These are phyloP conservation scores for Chamaea fasciata DNA, from an alignment of 2,113 vertebrate genomes.

Conservation along the genomic window DNA sequence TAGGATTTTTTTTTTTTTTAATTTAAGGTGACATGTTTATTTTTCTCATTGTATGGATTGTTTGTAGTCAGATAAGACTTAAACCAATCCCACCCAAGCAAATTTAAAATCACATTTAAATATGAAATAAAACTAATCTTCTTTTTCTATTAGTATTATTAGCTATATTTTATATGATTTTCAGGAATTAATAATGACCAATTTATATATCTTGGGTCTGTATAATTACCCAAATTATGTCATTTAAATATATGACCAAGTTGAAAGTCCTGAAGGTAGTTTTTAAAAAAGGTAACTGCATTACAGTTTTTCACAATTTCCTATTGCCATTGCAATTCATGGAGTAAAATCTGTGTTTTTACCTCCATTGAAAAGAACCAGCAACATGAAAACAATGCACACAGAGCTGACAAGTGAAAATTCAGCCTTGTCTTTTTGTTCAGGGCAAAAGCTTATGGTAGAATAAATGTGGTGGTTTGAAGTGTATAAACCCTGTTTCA, in stretches of 20 bases:
- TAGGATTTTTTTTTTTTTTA: neutral
- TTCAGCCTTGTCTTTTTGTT: neutral
- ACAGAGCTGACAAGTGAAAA: neutral
- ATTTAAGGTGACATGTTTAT: neutral
- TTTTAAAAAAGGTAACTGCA: neutral
- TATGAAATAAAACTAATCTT: neutral
- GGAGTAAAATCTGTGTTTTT: neutral
- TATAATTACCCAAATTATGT: neutral
- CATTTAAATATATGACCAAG: neutral
- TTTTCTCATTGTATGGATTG: neutral
- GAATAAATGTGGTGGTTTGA: neutral
- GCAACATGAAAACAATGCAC: neutral
- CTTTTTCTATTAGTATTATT: neutral
- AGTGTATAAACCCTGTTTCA: neutral
- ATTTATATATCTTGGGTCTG: neutral
- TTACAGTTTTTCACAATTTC: neutral
- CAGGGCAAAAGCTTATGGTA: neutral
- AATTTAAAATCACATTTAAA: neutral
- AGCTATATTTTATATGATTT: neutral
- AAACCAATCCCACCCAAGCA: neutral
- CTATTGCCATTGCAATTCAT: neutral
- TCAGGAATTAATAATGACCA: neutral
- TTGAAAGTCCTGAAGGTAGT: neutral
- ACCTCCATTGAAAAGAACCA: neutral
- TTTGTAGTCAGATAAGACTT: neutral